phyloP scores from a whole-genome alignment of 2,888 invertebrate species.

The Linnaemya vulpina region DNA sequence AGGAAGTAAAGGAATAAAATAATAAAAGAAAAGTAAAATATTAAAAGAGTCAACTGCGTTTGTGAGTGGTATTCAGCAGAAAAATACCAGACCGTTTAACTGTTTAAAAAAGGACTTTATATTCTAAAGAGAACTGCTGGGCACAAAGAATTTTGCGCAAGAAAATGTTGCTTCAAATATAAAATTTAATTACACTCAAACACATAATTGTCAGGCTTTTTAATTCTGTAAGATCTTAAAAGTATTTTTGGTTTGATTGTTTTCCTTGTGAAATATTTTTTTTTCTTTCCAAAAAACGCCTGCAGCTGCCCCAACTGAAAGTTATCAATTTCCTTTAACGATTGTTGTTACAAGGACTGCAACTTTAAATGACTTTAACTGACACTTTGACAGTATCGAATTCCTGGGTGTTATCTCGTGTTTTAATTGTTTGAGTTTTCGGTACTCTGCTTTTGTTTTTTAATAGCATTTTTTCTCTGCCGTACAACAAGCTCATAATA shows the following conservation, averaged over 20 bases:
- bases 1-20: background rate
- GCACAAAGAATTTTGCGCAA: background rate
- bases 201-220: too few species aligned
- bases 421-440: slow-evolving; percentile 19
- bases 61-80: too few species aligned
- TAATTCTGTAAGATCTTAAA: too few species aligned
- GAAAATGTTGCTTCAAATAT: background rate
- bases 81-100: too few species aligned
- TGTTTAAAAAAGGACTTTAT: background rate
- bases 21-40: slow-evolving; percentile 17
- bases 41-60: slow-evolving; percentile 26
- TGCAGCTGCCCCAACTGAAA: slow-evolving; percentile 21
- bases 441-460: background rate
- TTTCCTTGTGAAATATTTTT: background rate
- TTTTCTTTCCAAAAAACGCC: background rate
- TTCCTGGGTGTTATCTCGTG: slow-evolving; percentile 53
- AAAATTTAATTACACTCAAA: too few species aligned
- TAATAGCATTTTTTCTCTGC: slow-evolving; percentile 12
- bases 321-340: slow-evolving; percentile 53
- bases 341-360: slow-evolving; percentile 45
- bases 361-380: slow-evolving; percentile 52
- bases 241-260: background rate
- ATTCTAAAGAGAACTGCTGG: background rate
- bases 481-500: slow-evolving; percentile 57
- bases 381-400: slow-evolving; percentile 54